Percentiles rank a stretch among this genome's conserved stretches.
phyloP scores from a whole-genome alignment of 2,888 invertebrate genomes.

The Gibbula magus region DNA sequence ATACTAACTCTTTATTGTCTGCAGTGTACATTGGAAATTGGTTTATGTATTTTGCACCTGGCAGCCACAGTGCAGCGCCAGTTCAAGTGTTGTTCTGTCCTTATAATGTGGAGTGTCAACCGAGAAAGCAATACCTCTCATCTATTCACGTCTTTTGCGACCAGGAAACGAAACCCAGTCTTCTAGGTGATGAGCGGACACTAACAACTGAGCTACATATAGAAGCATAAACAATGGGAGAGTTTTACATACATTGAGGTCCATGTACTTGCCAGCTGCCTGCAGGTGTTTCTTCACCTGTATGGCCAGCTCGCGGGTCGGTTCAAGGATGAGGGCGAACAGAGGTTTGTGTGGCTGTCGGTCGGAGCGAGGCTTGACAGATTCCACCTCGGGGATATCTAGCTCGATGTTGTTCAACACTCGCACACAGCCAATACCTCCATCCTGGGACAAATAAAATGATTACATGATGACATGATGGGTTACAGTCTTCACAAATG shows the following conservation, averaged over 20 bases:
- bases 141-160: too few relatives aligned
- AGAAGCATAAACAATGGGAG: neutral
- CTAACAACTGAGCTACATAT: too few relatives aligned
- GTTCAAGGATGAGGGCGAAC: slow-evolving; percentile 89
- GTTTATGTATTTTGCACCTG: too few relatives aligned
- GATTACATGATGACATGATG: neutral
- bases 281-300: slow-evolving; percentile 92
- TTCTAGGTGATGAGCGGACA: too few relatives aligned
- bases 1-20: too few relatives aligned
- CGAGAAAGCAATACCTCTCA: too few relatives aligned
- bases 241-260: slow-evolving; percentile 78
- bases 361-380: neutral
- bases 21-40: too few relatives aligned
- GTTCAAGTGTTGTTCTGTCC: too few relatives aligned
- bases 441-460: slow-evolving; percentile 40
- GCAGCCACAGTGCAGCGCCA: too few relatives aligned
- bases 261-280: slow-evolving; percentile 86
- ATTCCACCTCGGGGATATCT: slow-evolving; percentile 21
- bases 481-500: too few relatives aligned
- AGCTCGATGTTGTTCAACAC: slow-evolving; percentile 63
- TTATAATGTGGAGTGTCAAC: too few relatives aligned
- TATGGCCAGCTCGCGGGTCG: slow-evolving; percentile 96
- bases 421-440: slow-evolving; percentile 58
- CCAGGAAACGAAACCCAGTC: too few relatives aligned
- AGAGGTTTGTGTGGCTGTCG: slow-evolving; percentile 40